A percentile compares a stretch with the other conserved stretches of the same genome.
Evolutionary conservation across 2,888 invertebrate genomes (phyloP).

Genomic region (Sussaba pulchella): DNA sequence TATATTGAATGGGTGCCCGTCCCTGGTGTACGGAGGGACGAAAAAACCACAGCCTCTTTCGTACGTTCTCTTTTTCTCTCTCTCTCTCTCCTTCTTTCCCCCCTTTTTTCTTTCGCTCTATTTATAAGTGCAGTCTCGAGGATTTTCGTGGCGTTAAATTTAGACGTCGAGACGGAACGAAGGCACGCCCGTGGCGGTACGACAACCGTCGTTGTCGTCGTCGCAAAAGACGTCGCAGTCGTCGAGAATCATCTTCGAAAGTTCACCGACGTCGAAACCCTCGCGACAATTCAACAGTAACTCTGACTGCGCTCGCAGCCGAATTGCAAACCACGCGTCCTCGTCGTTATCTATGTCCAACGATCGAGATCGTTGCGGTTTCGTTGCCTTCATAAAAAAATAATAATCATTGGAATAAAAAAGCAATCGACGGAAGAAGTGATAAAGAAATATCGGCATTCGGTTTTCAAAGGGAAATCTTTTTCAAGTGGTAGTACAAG

Average conservation of each 20-base stretch:
- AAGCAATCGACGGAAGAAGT: too few species aligned
- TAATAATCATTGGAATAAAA: too few species aligned
- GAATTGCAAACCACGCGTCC: slow-evolving; percentile 26
- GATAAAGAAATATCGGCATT: not conserved
- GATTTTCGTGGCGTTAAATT: slow-evolving; percentile 80
- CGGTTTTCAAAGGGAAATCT: not conserved
- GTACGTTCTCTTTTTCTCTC: too few species aligned
- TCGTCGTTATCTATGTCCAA: slow-evolving; percentile 1
- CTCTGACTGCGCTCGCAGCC: not conserved
- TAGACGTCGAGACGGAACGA: slow-evolving; percentile 75
- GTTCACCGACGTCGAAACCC: slow-evolving; percentile 70
- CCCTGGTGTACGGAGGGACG: slow-evolving; percentile 41
- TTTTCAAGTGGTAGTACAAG: not conserved
- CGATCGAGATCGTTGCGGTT: slow-evolving; percentile 15
- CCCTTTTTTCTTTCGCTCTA: slow-evolving; percentile 68
- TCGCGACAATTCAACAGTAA: slow-evolving; percentile 70
- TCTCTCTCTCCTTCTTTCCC: too few species aligned
- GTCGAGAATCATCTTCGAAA: slow-evolving; percentile 53
- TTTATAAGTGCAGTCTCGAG: slow-evolving; percentile 79
- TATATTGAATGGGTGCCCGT: too few species aligned
- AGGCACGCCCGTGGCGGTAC: slow-evolving; percentile 68
- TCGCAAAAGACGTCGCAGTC: slow-evolving; percentile 44
- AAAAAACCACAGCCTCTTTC: slow-evolving; percentile 59
- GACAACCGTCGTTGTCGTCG: slow-evolving; percentile 52
- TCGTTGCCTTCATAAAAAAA: not conserved